Evolutionary conservation across 2,113 vertebrate species (phyloP).

Genomic region (Ivindomyrus marchei): DNA sequence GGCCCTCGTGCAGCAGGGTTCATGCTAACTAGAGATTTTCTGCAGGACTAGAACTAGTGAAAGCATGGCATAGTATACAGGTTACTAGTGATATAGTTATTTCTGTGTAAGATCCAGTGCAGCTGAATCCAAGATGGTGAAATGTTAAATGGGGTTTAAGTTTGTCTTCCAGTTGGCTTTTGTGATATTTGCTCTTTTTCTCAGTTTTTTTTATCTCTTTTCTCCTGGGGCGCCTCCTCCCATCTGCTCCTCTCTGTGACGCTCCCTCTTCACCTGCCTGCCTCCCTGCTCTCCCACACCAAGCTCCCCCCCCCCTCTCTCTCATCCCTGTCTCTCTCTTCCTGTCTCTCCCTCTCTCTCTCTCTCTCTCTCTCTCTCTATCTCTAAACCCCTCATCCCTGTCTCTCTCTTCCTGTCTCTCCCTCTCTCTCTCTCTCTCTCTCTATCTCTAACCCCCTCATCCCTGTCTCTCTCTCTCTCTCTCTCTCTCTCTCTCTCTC

Average conservation of each 20-base stretch:
- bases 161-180: neutral
- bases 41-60: neutral
- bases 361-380: too few relatives aligned
- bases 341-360: too few relatives aligned
- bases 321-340: too few relatives aligned
- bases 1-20: neutral
- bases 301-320: neutral
- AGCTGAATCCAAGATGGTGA: neutral
- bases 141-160: neutral
- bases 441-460: too few relatives aligned
- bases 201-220: neutral
- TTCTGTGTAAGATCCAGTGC: neutral
- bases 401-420: slow-evolving; percentile 16
- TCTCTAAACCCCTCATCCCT: too few relatives aligned
- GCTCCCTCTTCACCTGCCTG: neutral
- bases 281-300: neutral
- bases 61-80: neutral
- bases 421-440: too few relatives aligned
- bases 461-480: too few relatives aligned
- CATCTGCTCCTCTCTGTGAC: neutral
- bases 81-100: neutral
- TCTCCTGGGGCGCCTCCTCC: neutral
- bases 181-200: slow-evolving; percentile 5
- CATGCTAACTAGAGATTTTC: neutral
- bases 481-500: slow-evolving; percentile 38